Percentiles rank a stretch among this genome's conserved stretches.
Evolutionary conservation across 2,113 vertebrate genomes (phyloP).

Genomic region (Australoheros scitulus): DNA sequence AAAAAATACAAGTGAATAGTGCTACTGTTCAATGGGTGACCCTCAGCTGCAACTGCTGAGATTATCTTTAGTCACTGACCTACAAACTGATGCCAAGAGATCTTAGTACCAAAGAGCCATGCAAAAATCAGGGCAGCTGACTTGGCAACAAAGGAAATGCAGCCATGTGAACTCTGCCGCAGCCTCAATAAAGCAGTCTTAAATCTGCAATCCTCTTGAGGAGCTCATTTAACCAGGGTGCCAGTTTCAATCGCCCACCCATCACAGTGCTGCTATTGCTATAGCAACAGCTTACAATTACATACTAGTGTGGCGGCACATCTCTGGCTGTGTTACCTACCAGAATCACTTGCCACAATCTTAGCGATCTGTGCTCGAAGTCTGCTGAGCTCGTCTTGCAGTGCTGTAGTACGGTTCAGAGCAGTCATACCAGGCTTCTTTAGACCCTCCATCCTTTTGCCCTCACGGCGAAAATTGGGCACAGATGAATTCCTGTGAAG

Average conservation of each 20-base stretch:
- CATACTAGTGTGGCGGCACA: background rate
- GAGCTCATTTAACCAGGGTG: background rate
- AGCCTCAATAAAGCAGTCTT: background rate
- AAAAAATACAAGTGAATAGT: background rate
- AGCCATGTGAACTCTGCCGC: background rate
- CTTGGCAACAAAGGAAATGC: constrained; percentile 26
- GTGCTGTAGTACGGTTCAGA: constrained; percentile 90
- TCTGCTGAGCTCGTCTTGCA: constrained; percentile 95
- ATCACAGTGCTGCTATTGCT: background rate
- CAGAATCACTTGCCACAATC: constrained; percentile 88
- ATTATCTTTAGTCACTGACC: constrained; percentile 44
- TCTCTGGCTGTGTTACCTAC: constrained; percentile 65
- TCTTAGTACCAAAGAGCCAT: constrained; percentile 41
- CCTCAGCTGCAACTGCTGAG: background rate
- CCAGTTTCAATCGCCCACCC: background rate
- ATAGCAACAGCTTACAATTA: background rate
- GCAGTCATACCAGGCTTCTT: constrained; percentile 93
- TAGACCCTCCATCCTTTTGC: constrained; percentile 90
- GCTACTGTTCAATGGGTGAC: background rate
- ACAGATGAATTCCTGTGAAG: constrained; percentile 97
- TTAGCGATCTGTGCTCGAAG: constrained; percentile 95
- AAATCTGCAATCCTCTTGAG: background rate
- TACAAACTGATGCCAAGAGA: constrained; percentile 54
- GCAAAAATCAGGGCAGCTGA: constrained; percentile 42
- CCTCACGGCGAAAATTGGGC: constrained; percentile 93